Percentiles rank a stretch among this genome's conserved stretches.
Evolutionary conservation across 2,888 invertebrate genomes (phyloP).

Genomic region (Scelioninae gen. 2): DNA sequence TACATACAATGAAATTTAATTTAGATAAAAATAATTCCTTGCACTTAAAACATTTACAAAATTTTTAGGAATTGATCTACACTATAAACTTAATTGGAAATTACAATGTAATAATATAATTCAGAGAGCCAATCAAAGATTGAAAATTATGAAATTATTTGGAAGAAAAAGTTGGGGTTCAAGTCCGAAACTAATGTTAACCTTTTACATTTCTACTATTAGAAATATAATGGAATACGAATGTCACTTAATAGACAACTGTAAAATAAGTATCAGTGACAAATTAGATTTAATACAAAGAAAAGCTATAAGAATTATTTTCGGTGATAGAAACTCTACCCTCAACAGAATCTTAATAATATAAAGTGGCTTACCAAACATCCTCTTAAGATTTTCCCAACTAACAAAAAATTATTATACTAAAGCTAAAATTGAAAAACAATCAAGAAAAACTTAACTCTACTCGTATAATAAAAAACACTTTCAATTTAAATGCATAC

Average conservation of each 20-base stretch:
- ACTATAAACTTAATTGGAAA: conserved; percentile 16
- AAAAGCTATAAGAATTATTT: conserved; percentile 17
- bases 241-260: conserved; percentile 9
- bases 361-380: conserved; percentile 6
- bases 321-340: conserved; percentile 15
- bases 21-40: no score
- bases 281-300: conserved; percentile 11
- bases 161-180: conserved; percentile 23
- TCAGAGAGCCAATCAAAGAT: neutral
- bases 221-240: conserved; percentile 16
- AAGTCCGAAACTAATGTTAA: conserved; percentile 4
- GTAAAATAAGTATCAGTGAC: neutral
- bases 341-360: conserved; percentile 10
- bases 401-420: no score
- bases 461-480: no score
- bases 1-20: no score
- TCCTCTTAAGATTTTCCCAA: neutral
- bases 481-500: no score
- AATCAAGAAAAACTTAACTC: no score
- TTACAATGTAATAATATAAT: neutral
- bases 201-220: conserved; percentile 6
- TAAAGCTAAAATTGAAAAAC: no score
- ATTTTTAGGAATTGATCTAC: conserved; percentile 3
- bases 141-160: conserved; percentile 12
- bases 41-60: neutral